phyloP scores from a whole-genome alignment of 2,797 vertebrate genomes.

The Microhierax caerulescens region DNA sequence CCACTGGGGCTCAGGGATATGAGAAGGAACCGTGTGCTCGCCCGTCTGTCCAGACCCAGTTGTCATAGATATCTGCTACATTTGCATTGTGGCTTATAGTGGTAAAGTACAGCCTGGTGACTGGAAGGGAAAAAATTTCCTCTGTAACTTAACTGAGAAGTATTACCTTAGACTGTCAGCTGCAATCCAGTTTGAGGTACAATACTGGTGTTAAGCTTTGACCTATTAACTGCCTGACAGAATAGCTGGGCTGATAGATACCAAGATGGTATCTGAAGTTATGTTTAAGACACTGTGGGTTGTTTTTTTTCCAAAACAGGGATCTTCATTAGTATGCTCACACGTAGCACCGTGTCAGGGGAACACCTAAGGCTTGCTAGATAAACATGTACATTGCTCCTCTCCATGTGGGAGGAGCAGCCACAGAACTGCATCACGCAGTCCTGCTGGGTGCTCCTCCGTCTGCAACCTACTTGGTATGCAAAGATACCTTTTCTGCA shows the following conservation, averaged over 20 bases:
- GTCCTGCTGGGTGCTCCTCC: background rate
- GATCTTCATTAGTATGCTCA: background rate
- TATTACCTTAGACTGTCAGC: background rate
- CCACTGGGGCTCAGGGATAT: background rate
- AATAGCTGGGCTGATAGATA: background rate
- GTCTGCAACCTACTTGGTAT: slow-evolving; percentile 1
- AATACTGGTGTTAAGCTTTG: background rate
- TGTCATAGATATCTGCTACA: accelerated
- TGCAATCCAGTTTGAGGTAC: background rate
- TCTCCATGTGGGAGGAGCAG: slow-evolving; percentile 2
- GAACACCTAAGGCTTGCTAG: background rate
- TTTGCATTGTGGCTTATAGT: background rate
- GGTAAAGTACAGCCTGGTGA: background rate
- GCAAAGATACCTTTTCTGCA: slow-evolving; percentile 12
- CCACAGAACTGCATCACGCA: background rate
- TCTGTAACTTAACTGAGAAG: background rate
- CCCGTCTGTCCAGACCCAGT: accelerated
- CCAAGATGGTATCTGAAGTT: background rate
- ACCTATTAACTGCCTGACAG: background rate
- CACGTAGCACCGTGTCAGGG: background rate
- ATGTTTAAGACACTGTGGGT: background rate
- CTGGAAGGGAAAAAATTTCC: background rate
- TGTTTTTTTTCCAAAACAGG: background rate
- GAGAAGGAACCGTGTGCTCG: accelerated
- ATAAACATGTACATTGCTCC: background rate